Evolutionary conservation across 2,797 vertebrate genomes (phyloP).

Genomic region (Trichosurus vulpecula): DNA sequence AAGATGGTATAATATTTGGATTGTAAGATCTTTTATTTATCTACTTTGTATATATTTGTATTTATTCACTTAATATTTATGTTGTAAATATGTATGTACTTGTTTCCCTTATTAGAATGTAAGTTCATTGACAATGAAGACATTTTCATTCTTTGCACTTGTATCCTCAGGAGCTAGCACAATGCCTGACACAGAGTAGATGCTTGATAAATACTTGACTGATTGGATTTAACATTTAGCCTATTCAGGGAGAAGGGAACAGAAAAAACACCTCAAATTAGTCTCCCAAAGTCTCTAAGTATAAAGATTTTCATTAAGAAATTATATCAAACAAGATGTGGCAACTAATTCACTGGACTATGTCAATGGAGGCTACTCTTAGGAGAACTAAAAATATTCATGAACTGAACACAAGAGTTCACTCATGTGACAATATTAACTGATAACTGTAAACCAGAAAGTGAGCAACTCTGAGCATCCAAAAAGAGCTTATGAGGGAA

Average conservation of each 20-base stretch:
- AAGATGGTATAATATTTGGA: neutral
- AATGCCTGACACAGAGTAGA: neutral
- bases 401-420: neutral
- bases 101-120: neutral
- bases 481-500: too few species aligned
- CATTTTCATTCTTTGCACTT: neutral
- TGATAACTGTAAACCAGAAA: slow-evolving; percentile 1
- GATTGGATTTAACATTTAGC: neutral
- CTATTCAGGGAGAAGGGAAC: neutral
- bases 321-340: neutral
- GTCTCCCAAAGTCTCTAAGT: neutral
- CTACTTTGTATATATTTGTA: neutral
- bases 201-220: neutral
- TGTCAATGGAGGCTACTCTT: neutral
- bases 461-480: neutral
- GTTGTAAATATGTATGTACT: neutral
- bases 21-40: neutral
- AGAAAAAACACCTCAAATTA: neutral
- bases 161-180: neutral
- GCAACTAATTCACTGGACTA: neutral
- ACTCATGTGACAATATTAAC: neutral
- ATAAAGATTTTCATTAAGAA: neutral
- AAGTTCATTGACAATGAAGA: neutral
- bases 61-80: neutral
- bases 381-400: neutral